phyloP scores from a whole-genome alignment of 2,113 vertebrate genomes.

The Pterocles orientalis region DNA sequence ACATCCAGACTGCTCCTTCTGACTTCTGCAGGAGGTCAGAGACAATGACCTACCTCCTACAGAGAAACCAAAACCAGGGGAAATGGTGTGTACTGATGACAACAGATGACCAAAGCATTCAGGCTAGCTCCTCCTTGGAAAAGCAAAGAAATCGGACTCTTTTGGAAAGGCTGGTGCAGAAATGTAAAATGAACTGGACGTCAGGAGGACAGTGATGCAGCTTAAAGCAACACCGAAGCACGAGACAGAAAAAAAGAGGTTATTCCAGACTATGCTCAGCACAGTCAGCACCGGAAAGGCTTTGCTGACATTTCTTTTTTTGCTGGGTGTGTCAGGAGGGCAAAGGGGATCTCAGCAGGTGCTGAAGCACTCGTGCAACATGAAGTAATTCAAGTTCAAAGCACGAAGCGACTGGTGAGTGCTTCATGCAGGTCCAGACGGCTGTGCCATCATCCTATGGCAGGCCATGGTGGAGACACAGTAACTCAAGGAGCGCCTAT shows the following conservation, averaged over 20 bases:
- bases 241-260: not conserved
- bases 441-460: rapidly evolving
- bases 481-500: rapidly evolving
- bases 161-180: not conserved
- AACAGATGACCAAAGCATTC: not conserved
- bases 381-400: not conserved
- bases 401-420: rapidly evolving
- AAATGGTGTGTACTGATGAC: rapidly evolving
- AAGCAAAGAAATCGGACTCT: not conserved
- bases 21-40: not conserved
- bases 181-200: not conserved
- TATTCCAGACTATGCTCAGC: not conserved
- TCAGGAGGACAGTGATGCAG: not conserved
- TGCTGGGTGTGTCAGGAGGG: not conserved
- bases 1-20: rapidly evolving
- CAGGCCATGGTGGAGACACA: rapidly evolving
- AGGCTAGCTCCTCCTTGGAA: not conserved
- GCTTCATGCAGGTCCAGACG: rapidly evolving
- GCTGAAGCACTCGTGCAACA: rapidly evolving
- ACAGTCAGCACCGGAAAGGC: not conserved
- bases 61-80: rapidly evolving
- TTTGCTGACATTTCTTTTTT: not conserved
- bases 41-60: not conserved
- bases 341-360: rapidly evolving
- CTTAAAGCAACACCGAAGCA: not conserved